Base-by-base conservation (phyloP, 2,888 invertebrate genomes). In the Syritta pipiens region DNA sequence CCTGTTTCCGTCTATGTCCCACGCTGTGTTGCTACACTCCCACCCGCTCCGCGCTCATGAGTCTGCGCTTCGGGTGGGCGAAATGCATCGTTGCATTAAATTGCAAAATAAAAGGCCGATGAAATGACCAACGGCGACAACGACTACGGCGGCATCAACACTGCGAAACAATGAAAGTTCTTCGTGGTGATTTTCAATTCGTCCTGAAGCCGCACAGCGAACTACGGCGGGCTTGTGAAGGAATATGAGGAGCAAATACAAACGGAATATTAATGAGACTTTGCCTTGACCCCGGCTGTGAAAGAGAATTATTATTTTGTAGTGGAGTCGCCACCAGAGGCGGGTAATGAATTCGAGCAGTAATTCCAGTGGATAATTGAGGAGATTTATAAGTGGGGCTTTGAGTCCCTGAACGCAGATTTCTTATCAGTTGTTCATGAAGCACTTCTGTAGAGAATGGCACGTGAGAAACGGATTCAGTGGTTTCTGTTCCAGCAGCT, bases 141-240 rank as follows among this genome's bases (percentile, higher is more conserved):
- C n/a, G n/a, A n/a, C n/a, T n/a, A 49, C 40, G 24, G 60, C 40
- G 24, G 51, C 49, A 68, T 30, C 48, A 59, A 49, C 32, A 24
- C 42, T 26, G 24, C 26, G 12, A 44, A 60, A 69, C 60, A 60
- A 68, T 59, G 49, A n/a, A n/a, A 59, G 40, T 24, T 30, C 37
- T 57, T 40, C 28, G 60, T 60, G 57, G 42, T n/a, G n/a, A n/a
- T 9, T 49, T 68, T 59, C 42, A 59, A 60, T 59, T 60, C 14
- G n/a, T n/a, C n/a, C n/a, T n/a, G n/a, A n/a, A n/a, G n/a, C n/a
- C n/a, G n/a, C 28, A 40, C 26, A 30, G 22, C 48, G 42, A 10
- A 60, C 24, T 32, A 20, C 28, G 20, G 42, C 12, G 12, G 40
- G 28, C 5, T 28, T 48, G 67, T 28, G 22, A 46, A 32, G 26